Percentiles rank a stretch among this genome's conserved stretches.
These are phyloP conservation scores for Diacarnus erythraeanus DNA, from an alignment of 37 sponge, comb jelly and placozoan genomes.

Conservation along the genomic window DNA sequence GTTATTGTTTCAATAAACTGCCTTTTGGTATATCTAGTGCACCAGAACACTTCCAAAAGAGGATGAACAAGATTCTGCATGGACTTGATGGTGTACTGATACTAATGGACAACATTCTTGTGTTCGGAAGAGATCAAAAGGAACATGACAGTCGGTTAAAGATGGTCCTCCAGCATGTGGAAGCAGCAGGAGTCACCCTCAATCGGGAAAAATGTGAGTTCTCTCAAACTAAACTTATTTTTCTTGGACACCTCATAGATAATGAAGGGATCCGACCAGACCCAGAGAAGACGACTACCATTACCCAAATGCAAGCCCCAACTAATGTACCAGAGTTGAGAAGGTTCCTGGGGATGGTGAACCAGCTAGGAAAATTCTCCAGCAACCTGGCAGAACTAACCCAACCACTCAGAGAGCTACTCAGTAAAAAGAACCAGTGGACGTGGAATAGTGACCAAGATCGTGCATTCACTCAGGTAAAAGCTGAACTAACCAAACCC, in stretches of 20 bases:
- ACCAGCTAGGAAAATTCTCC: conserved; percentile 52
- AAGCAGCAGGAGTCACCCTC: conserved; percentile 46
- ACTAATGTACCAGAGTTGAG: conserved; percentile 11
- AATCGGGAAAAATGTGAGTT: conserved; percentile 53
- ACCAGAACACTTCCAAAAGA: conserved; percentile 39
- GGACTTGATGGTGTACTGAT: conserved; percentile 44
- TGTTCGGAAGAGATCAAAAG: neutral
- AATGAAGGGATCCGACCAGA: conserved; percentile 37
- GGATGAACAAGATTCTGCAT: conserved; percentile 17
- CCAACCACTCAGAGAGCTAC: conserved; percentile 44
- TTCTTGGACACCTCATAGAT: conserved; percentile 15
- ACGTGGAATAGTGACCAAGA: conserved; percentile 40
- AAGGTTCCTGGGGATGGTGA: conserved; percentile 62
- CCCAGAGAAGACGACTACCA: conserved; percentile 49
- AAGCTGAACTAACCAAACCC: conserved; percentile 29
- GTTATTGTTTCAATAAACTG: conserved; percentile 40
- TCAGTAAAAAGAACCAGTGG: conserved; percentile 37
- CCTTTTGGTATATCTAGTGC: conserved; percentile 55
- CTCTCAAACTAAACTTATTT: conserved; percentile 1
- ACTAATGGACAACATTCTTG: conserved; percentile 20
- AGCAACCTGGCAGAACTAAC: conserved; percentile 37
- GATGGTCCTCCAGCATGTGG: conserved; percentile 10
- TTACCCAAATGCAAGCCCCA: conserved; percentile 17
- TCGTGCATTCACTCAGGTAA: conserved; percentile 16
- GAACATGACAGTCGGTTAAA: conserved; percentile 31